These are phyloP conservation scores for Leptinotarsa haldemani DNA, from an alignment of 2,888 invertebrate genomes.

Conservation along the genomic window DNA sequence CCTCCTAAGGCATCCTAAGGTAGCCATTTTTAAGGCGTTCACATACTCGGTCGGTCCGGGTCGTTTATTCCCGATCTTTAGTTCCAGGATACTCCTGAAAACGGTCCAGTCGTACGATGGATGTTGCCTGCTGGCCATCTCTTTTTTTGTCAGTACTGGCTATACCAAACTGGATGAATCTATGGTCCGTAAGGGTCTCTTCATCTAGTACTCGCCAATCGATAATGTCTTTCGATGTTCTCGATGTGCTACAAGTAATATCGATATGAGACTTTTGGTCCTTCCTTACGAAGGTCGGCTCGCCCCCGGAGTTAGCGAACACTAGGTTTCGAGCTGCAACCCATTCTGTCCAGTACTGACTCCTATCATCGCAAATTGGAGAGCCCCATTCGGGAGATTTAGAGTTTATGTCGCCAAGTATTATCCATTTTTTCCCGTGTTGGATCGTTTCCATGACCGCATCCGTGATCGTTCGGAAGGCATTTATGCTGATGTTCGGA, in stretches of 20 bases:
- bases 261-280: not conserved
- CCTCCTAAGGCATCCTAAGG: not conserved
- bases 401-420: conserved; percentile 21
- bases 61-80: not conserved
- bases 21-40: not conserved
- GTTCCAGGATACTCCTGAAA: not conserved
- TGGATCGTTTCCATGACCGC: too few relatives aligned
- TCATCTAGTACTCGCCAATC: not conserved
- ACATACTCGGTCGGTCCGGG: not conserved
- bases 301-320: not conserved
- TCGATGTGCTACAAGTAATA: not conserved
- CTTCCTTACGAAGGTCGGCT: conserved; percentile 22
- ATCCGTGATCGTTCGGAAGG: too few relatives aligned
- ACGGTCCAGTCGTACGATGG: not conserved
- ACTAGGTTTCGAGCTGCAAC: conserved; percentile 1
- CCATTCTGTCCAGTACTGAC: not conserved
- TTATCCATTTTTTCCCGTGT: conserved; percentile 13
- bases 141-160: not conserved
- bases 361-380: conserved; percentile 6
- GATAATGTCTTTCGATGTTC: too few relatives aligned
- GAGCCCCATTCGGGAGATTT: conserved; percentile 10
- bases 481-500: too few relatives aligned
- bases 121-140: not conserved
- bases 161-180: not conserved
- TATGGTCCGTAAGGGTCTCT: conserved; percentile 18